A percentile compares a stretch with the other conserved stretches of the same genome.
Evolutionary conservation across 2,797 vertebrate species (phyloP).

Genomic region (Sphaeramia orbicularis): DNA sequence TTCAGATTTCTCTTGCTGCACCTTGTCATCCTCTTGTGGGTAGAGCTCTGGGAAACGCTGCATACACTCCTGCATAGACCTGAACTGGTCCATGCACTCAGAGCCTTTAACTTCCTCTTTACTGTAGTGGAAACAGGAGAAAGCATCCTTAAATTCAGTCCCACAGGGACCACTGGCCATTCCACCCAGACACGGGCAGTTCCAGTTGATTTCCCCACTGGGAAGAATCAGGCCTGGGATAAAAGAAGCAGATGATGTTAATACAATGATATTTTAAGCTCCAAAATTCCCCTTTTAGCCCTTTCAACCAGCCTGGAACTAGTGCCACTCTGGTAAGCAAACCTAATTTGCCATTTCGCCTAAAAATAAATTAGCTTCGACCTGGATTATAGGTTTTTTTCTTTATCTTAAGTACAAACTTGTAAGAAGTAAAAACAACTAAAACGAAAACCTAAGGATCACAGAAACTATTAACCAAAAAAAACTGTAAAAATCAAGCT

Average conservation of each 20-base stretch:
- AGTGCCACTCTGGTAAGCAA: no score
- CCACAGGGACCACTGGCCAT: constrained; percentile 96
- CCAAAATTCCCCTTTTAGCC: no score
- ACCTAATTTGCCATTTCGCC: background rate
- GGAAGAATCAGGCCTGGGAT: constrained; percentile 91
- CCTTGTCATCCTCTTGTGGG: constrained; percentile 88
- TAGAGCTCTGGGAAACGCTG: constrained; percentile 95
- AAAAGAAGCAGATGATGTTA: constrained; percentile 40
- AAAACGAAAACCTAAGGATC: no score
- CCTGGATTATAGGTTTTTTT: no score
- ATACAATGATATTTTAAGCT: background rate
- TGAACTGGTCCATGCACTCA: constrained; percentile 93
- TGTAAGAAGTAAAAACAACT: no score
- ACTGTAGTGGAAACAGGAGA: constrained; percentile 96
- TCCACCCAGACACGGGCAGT: constrained; percentile 93
- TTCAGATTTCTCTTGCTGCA: constrained; percentile 77
- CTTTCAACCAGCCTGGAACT: no score
- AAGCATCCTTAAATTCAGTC: constrained; percentile 94
- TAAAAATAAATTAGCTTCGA: background rate
- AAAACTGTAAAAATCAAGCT: no score
- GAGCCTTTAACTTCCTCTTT: constrained; percentile 93
- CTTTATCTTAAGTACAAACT: no score
- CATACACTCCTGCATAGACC: constrained; percentile 95
- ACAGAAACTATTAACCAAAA: no score
- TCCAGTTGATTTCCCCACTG: constrained; percentile 95